phyloP scores from a whole-genome alignment of 1,140 invertebrate species.

The Brachionus rubens region DNA sequence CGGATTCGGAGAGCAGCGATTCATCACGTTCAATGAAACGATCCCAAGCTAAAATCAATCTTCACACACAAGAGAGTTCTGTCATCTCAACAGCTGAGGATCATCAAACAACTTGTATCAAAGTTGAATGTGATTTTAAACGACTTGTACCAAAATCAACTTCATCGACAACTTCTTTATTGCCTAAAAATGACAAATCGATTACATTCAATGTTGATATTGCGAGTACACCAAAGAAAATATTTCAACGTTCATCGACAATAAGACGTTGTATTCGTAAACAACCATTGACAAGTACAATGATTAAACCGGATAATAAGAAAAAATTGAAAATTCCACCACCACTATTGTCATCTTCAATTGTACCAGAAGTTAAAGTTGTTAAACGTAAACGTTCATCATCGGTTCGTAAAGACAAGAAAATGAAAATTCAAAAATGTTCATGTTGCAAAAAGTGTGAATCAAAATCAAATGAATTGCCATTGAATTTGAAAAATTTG shows the following conservation, averaged over 20 bases:
- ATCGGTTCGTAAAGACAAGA: background rate
- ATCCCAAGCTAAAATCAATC: slow-evolving; percentile 5
- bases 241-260: background rate
- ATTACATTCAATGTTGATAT: slow-evolving; percentile 31
- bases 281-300: slow-evolving; percentile 11
- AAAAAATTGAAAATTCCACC: slow-evolving; percentile 14
- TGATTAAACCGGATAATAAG: background rate
- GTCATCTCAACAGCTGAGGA: slow-evolving; percentile 18
- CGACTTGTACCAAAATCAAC: slow-evolving; percentile 23
- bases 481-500: background rate
- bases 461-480: background rate
- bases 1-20: background rate
- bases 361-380: background rate
- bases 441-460: background rate
- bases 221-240: slow-evolving; percentile 36
- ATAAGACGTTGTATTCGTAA: background rate
- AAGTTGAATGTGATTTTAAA: slow-evolving; percentile 5
- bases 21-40: background rate
- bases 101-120: slow-evolving; percentile 7
- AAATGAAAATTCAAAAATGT: slow-evolving; percentile 3
- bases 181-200: background rate
- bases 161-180: background rate
- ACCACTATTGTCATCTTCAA: slow-evolving; percentile 23
- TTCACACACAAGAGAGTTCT: background rate
- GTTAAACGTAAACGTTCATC: background rate